Evolutionary conservation across 1,140 invertebrate genomes (phyloP).

Genomic region (Tetramorium alpestre): DNA sequence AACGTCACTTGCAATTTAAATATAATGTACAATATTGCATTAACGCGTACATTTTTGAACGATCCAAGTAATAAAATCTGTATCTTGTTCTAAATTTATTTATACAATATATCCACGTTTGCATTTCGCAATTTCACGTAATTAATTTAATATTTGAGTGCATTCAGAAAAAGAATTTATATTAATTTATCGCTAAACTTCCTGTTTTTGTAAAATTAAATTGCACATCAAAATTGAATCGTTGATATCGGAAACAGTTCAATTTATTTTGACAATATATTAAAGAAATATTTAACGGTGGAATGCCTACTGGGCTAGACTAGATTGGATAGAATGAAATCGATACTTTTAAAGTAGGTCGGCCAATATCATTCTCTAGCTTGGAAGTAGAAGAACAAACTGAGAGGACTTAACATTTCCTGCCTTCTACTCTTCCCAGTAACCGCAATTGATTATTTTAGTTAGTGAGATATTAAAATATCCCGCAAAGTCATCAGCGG

Average conservation of each 20-base stretch:
- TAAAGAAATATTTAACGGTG: conserved; percentile 21
- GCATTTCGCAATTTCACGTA: neutral
- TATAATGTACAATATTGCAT: neutral
- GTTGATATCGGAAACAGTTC: conserved; percentile 18
- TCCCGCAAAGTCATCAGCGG: neutral
- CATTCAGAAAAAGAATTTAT: neutral
- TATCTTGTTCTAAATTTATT: neutral
- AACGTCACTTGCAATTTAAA: conserved; percentile 12
- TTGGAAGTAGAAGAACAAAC: conserved; percentile 2
- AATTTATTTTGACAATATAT: conserved; percentile 34
- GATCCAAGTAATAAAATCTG: neutral
- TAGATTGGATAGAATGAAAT: conserved; percentile 23
- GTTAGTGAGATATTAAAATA: conserved; percentile 33
- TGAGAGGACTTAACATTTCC: neutral
- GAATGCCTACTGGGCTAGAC: neutral
- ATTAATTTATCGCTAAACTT: neutral
- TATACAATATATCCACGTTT: neutral
- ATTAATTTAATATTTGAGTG: neutral
- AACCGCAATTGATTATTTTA: conserved; percentile 20
- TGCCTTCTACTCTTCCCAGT: neutral
- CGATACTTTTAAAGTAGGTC: conserved; percentile 30
- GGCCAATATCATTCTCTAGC: neutral
- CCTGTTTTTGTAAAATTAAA: neutral
- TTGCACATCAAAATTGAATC: neutral
- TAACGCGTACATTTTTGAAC: neutral